Percentiles rank a stretch among this genome's conserved stretches.
These are phyloP conservation scores for Drosophila aff. DNA, from an alignment of 1,140 invertebrate species.

Conservation along the genomic window DNA sequence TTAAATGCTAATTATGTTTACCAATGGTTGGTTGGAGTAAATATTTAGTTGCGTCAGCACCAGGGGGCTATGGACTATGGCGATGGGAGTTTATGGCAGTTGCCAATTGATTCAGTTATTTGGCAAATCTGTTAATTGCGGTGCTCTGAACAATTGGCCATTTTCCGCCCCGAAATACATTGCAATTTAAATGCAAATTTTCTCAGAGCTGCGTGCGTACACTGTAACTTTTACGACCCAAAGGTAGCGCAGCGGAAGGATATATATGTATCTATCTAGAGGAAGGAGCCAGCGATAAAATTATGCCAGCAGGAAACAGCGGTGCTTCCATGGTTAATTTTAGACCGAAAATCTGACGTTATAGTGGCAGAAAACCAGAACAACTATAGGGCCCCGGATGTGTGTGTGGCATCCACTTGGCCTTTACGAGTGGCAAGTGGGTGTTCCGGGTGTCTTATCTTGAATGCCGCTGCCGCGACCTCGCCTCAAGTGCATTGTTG, in stretches of 20 bases:
- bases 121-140: constrained; percentile 48
- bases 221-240: constrained; percentile 54
- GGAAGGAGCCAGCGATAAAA: constrained; percentile 46
- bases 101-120: constrained; percentile 10
- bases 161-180: constrained; percentile 19
- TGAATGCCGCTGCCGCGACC: constrained; percentile 43
- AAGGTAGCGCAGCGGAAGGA: constrained; percentile 17
- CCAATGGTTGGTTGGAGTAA: constrained; percentile 52
- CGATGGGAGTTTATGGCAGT: constrained; percentile 4
- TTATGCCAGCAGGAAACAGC: constrained; percentile 35
- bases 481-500: constrained; percentile 49
- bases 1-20: constrained; percentile 84
- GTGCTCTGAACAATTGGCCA: constrained; percentile 21
- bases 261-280: constrained; percentile 1
- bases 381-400: constrained; percentile 23
- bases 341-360: constrained; percentile 43
- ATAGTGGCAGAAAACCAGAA: constrained; percentile 16
- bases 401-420: constrained; percentile 67
- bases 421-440: constrained; percentile 58
- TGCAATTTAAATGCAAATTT: constrained; percentile 79
- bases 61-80: constrained; percentile 4
- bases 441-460: constrained; percentile 51
- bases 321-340: constrained; percentile 57
- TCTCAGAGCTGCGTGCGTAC: constrained; percentile 18
- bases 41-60: constrained; percentile 60